Percentiles rank a stretch among this genome's conserved stretches.
Conservation (phyloP, 2,888 invertebrate species). For the Notocelia uddmanniana region DNA sequence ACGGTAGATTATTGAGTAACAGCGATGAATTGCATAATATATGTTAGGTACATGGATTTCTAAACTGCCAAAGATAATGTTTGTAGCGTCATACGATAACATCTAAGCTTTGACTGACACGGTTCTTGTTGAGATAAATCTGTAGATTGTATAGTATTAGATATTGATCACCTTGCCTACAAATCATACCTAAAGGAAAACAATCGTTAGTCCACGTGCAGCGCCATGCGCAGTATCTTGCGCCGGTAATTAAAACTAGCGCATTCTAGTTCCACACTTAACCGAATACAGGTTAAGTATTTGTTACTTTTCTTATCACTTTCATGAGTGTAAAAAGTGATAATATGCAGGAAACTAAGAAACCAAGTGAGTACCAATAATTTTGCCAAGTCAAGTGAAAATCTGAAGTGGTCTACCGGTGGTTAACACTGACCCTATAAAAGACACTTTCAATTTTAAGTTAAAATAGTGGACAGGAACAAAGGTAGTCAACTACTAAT, state of each 20-base stretch:
- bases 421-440: no score
- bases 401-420: no score
- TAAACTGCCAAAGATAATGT: background rate
- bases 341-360: background rate
- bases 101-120: background rate
- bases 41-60: background rate
- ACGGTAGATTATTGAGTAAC: no score
- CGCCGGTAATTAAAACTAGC: background rate
- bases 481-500: no score
- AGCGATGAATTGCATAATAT: no score
- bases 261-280: background rate
- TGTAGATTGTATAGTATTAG: background rate
- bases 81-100: background rate
- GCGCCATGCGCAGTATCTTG: background rate
- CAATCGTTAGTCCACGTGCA: background rate
- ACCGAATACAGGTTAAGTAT: background rate
- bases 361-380: background rate
- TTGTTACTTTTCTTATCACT: background rate
- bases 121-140: background rate
- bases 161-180: background rate
- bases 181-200: conserved; percentile 1
- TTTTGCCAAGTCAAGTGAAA: no score
- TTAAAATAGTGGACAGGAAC: no score
- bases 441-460: no score
- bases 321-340: background rate